These are phyloP conservation scores for Mythimna lalbum DNA, from an alignment of 2,888 invertebrate genomes.

Conservation along the genomic window DNA sequence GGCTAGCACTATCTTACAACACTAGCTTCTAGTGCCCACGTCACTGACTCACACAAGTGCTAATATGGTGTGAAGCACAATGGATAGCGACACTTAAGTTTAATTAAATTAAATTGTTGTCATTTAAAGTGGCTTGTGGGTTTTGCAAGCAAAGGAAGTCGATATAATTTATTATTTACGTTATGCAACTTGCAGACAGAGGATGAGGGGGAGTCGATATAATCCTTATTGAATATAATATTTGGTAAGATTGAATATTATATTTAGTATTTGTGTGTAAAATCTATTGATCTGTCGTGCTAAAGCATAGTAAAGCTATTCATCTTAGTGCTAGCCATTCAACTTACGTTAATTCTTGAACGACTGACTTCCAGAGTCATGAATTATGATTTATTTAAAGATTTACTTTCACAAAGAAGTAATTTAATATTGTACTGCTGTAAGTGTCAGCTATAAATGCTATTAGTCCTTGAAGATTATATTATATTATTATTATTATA, in stretches of 20 bases:
- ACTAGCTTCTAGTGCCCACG: constrained; percentile 64
- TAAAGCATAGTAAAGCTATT: constrained; percentile 22
- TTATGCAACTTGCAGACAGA: constrained; percentile 9
- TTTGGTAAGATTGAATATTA: constrained; percentile 22
- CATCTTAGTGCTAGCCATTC: neutral
- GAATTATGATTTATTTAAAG: no score
- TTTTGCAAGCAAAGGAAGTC: constrained; percentile 20
- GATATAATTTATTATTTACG: constrained; percentile 8
- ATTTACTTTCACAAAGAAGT: no score
- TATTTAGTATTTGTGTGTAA: neutral
- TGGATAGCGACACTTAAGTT: constrained; percentile 30
- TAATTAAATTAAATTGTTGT: constrained; percentile 43
- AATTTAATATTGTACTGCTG: neutral
- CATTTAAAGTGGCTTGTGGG: constrained; percentile 37
- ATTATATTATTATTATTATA: no score
- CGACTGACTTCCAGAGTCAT: neutral
- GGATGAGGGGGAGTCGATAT: constrained; percentile 18
- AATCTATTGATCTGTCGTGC: neutral
- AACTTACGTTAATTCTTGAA: neutral
- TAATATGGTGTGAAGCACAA: constrained; percentile 48
- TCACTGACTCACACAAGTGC: constrained; percentile 58
- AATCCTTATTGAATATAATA: constrained; percentile 17
- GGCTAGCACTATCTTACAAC: constrained; percentile 64
- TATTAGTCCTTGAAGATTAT: neutral
- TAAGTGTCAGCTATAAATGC: neutral